These are phyloP conservation scores for Tangara arthus DNA, from an alignment of 2,797 vertebrate species.

Conservation along the genomic window DNA sequence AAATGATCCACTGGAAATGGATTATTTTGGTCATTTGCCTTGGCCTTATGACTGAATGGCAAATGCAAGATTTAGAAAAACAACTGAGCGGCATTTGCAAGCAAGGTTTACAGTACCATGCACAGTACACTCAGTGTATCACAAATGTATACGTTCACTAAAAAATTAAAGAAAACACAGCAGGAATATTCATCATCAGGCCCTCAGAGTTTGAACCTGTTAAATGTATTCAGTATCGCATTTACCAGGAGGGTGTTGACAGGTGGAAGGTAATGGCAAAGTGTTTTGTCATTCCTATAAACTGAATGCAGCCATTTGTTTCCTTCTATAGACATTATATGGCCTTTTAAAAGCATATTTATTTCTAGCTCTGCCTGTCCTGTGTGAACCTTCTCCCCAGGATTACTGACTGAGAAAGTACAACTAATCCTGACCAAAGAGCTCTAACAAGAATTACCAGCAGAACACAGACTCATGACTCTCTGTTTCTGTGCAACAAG, in stretches of 20 bases:
- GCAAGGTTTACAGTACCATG: neutral
- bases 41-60: neutral
- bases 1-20: neutral
- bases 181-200: neutral
- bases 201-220: neutral
- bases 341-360: neutral
- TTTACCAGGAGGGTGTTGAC: neutral
- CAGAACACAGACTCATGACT: neutral
- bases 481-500: neutral
- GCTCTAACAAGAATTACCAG: neutral
- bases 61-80: neutral
- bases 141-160: neutral
- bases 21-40: neutral
- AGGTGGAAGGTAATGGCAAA: neutral
- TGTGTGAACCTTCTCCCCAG: neutral
- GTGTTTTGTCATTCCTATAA: neutral
- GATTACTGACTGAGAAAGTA: neutral
- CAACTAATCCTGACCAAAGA: neutral
- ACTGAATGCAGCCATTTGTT: neutral
- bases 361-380: constrained; percentile 1
- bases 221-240: neutral
- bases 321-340: neutral
- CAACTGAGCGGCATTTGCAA: neutral
- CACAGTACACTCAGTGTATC: neutral
- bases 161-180: constrained; percentile 11